Conservation (phyloP, 2,113 vertebrate species). For the Tupaia tana region DNA sequence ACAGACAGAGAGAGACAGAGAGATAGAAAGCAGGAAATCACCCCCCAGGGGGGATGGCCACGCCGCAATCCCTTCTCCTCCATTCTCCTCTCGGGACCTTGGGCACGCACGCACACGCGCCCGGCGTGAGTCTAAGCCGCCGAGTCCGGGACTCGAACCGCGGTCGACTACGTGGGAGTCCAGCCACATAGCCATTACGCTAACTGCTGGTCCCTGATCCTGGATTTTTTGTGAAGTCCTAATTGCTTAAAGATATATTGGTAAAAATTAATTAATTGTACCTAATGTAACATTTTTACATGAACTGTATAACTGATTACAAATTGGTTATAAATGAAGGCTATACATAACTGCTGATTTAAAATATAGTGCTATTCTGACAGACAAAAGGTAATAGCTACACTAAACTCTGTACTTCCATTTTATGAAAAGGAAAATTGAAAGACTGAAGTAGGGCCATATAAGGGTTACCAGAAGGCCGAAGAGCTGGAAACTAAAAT, state of each 20-base stretch:
- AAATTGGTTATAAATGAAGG: neutral
- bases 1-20: no score
- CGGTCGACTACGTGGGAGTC: no score
- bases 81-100: no score
- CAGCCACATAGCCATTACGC: no score
- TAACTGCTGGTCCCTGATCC: no score
- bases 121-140: no score
- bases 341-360: neutral
- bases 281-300: neutral
- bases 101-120: no score
- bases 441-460: accelerated
- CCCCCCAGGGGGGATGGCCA: no score
- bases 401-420: neutral
- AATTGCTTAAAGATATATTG: neutral
- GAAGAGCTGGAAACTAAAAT: neutral
- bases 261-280: neutral
- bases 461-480: neutral
- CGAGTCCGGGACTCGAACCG: no score
- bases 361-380: neutral
- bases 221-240: neutral
- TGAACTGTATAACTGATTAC: neutral
- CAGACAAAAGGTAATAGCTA: neutral
- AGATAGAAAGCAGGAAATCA: no score
- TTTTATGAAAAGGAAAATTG: neutral
- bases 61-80: no score